A percentile compares a stretch with the other conserved stretches of the same genome.
Evolutionary conservation across 2,113 vertebrate genomes (phyloP).

Genomic region (Chaetorhynchus papuensis): DNA sequence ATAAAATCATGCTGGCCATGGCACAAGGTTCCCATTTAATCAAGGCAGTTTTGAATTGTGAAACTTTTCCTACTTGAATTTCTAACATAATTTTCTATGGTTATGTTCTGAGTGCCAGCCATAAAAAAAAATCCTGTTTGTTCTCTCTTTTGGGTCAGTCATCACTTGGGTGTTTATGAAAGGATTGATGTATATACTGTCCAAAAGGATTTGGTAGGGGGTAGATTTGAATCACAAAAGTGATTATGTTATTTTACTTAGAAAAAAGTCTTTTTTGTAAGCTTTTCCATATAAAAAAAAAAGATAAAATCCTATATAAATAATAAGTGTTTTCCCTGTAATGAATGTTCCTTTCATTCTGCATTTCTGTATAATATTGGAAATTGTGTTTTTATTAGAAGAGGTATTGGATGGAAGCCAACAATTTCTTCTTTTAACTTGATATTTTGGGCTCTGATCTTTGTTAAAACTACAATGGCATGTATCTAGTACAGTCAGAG

Average conservation of each 20-base stretch:
- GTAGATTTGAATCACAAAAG: conserved; percentile 59
- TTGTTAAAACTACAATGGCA: conserved; percentile 88
- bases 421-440: conserved; percentile 90
- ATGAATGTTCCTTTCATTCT: conserved; percentile 76
- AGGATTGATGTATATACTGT: not conserved
- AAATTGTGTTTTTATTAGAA: conserved; percentile 87
- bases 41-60: not conserved
- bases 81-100: conserved; percentile 32
- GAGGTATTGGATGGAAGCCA: conserved; percentile 88
- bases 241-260: conserved; percentile 65
- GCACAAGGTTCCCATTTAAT: conserved; percentile 31
- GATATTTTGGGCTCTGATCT: conserved; percentile 83
- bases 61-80: conserved; percentile 24
- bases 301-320: conserved; percentile 77
- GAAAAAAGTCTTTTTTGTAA: conserved; percentile 64
- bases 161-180: not conserved
- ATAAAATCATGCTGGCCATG: not conserved
- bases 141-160: conserved; percentile 18
- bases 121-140: conserved; percentile 18
- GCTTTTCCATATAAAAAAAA: conserved; percentile 64
- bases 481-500: conserved; percentile 83
- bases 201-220: conserved; percentile 44
- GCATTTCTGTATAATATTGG: conserved; percentile 74
- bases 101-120: not conserved
- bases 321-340: conserved; percentile 73